Base-by-base conservation (phyloP, 2,113 vertebrate species). In the Chionodraco myersi region DNA sequence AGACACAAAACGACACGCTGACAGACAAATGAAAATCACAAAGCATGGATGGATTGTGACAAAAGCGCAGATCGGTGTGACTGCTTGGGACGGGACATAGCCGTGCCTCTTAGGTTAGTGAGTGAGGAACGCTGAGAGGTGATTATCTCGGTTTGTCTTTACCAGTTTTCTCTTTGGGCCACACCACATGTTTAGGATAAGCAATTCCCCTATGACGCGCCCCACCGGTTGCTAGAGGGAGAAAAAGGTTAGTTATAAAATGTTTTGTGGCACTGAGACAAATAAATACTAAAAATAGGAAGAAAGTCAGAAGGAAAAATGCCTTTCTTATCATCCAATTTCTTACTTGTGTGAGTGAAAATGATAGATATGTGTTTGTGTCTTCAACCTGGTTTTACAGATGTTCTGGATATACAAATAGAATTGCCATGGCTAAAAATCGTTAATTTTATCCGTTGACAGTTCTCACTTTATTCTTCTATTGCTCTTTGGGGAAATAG, bases 111-210 rank as follows among this genome's bases (percentile, higher is more conserved):
- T 60, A 36, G 63, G 84, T 92, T 92, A 92, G 91, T 88, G 79
- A 52, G 56, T 23, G 72, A 86, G 76, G 61, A 75, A 88, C 70
- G 71, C 82, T 88, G 63, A 86, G 61, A 82, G 77, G 51, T 53
- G 58, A 54, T 83, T 69, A 74, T 85, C 63, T 87, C 67, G 52
- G 47, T 82, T 85, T 85, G 62, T 87, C 81, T 87, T 95, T 95
- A 95, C 94, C 94, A 79, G 79, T 21, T 81, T 86, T 87, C 36
- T 90, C 88, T 90, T 79, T 82, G 77, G 89, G 47, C 89, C 83
- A 62, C 72, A 73, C 80, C 57, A 10, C 63, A 81, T 64, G 67
- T 87, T 92, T 95, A 88, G 87, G 51, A 67, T 70, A 81, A 77
- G 48, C 75, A 90, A 79, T 85, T 80, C 90, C 91, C 79, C 75